Base-by-base conservation (phyloP, 64 coral and sea anemone species). In the Exaiptasia diaphana region DNA sequence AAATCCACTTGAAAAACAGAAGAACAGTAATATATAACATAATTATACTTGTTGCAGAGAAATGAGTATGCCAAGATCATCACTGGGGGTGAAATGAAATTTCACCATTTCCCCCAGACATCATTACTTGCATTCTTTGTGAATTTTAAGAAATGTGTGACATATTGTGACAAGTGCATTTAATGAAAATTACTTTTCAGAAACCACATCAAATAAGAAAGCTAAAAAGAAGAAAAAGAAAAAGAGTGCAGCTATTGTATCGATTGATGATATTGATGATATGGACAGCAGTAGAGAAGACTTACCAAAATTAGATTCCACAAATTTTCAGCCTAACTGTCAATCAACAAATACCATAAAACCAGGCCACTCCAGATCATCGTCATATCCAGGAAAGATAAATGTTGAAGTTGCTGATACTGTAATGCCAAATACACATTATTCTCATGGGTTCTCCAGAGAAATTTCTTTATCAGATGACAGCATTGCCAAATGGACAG, bases 161-260 rank as follows among this genome's bases (percentile, higher is more conserved):
- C n/a, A n/a, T n/a, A n/a, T 60, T 60, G n/a, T n/a, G 23, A 20
- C 3, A 53, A 53, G 23, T 60, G 3, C 24, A 60, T 64, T 6
- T 11, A 2, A 14, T 33, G 10, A 28, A 46, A 46, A 8, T 38
- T 65, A n/a, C n/a, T 3, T 65, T 33, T 65, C 6, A 65, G 61
- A 65, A 36, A 38, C 5, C 11, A 65, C 31, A 28, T 43, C 29
- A 72, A 1, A 93, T 50, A 88, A 92, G 41, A 99, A 92, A 64
- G 93, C 79, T 54, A 92, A 93, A 85, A 91, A 91, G 42, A 91
- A 91, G 67, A 91, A 86, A 41, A 99, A 99, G 50, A 99, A 89
- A 74, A 41, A 72, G 69, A 89, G 41, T 73, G 74, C 85, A 17
- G 89, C 90, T 20, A 96, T 96, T 70, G 93, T 76, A 13, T 74